These are phyloP conservation scores for Blennius ocellaris DNA, from an alignment of 2,113 vertebrate genomes.

Conservation along the genomic window DNA sequence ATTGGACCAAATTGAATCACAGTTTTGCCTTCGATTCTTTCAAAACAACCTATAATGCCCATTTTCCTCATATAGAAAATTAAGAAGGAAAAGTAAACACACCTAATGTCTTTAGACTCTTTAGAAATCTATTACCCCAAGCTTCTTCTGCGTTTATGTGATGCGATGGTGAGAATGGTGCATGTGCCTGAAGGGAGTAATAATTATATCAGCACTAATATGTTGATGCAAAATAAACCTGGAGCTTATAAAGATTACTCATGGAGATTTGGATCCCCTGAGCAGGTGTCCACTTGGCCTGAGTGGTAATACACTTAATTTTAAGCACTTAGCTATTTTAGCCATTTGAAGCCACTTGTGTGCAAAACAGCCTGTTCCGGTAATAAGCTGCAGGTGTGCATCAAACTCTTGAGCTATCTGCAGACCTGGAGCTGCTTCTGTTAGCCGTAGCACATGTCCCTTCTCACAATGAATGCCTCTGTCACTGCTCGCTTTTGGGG, in stretches of 20 bases:
- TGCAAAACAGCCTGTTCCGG: conserved; percentile 21
- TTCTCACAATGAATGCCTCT: conserved; percentile 25
- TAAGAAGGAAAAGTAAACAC: too few species aligned
- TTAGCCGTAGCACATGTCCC: conserved; percentile 22
- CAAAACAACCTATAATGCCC: too few species aligned
- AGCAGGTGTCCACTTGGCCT: not conserved
- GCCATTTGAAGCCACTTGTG: not conserved
- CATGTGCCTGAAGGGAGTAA: not conserved
- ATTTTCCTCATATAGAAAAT: too few species aligned
- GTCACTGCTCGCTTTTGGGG: conserved; percentile 38
- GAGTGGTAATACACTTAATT: not conserved
- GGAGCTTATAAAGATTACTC: not conserved
- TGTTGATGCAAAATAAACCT: not conserved
- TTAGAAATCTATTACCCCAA: too few species aligned
- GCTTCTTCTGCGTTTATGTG: not conserved
- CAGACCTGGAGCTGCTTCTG: conserved; percentile 35
- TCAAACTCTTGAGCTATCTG: conserved; percentile 14
- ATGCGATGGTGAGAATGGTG: not conserved
- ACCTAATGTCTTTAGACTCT: too few species aligned
- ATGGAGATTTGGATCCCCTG: too few species aligned
- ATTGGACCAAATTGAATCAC: too few species aligned
- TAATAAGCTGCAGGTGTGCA: conserved; percentile 13
- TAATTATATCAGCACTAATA: not conserved
- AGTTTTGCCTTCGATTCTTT: too few species aligned
- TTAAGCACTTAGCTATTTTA: not conserved